These are phyloP conservation scores for Falco naumanni DNA, from an alignment of 2,797 vertebrate genomes.

Conservation along the genomic window DNA sequence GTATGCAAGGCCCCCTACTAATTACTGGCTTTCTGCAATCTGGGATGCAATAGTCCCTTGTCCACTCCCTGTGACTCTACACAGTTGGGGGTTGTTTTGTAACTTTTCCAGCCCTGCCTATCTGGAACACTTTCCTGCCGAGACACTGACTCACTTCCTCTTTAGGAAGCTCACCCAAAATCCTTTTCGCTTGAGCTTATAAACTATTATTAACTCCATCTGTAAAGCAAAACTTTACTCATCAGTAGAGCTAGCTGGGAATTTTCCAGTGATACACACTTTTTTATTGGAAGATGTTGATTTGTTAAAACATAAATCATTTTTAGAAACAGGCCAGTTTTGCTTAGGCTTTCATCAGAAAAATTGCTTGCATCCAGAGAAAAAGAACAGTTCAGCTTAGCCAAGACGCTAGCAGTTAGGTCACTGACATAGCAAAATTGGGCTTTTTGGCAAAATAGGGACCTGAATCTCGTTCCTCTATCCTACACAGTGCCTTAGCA, in stretches of 20 bases:
- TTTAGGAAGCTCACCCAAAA: constrained; percentile 68
- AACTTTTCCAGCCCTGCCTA: constrained; percentile 69
- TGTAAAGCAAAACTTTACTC: constrained; percentile 62
- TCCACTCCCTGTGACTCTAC: constrained; percentile 57
- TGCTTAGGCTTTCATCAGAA: constrained; percentile 48
- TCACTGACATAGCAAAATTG: neutral
- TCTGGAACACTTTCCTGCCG: constrained; percentile 65
- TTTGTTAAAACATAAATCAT: constrained; percentile 53
- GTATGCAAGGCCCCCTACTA: neutral
- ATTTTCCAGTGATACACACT: constrained; percentile 50
- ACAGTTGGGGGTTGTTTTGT: constrained; percentile 37
- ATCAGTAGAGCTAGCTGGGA: constrained; percentile 48
- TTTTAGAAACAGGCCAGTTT: constrained; percentile 31
- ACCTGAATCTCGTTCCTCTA: neutral
- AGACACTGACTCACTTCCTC: constrained; percentile 74
- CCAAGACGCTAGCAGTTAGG: neutral
- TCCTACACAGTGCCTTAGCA: neutral
- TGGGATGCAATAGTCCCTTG: constrained; percentile 3
- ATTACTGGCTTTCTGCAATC: neutral
- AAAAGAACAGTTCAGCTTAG: constrained; percentile 22
- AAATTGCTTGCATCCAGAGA: constrained; percentile 1
- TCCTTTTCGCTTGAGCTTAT: constrained; percentile 63
- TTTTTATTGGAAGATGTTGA: constrained; percentile 37
- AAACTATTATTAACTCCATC: constrained; percentile 71
- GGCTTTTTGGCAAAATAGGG: neutral